phyloP scores from a whole-genome alignment of 1,140 invertebrate species.

The Dreissena polymorpha region DNA sequence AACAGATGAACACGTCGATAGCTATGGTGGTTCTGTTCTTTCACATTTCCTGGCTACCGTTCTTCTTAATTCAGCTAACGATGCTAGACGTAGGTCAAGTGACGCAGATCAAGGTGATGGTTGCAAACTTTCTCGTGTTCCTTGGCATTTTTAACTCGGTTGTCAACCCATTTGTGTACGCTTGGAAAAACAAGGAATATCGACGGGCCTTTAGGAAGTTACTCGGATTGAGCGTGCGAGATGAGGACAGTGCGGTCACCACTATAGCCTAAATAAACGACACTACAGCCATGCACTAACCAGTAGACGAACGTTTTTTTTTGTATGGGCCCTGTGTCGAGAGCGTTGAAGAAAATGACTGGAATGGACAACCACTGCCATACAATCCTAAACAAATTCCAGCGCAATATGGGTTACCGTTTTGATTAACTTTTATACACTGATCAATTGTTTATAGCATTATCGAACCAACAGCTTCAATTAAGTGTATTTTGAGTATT shows the following conservation, averaged over 20 bases:
- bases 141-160: conserved; percentile 59
- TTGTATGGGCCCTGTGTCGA: no score
- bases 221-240: conserved; percentile 30
- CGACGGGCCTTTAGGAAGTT: conserved; percentile 58
- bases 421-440: no score
- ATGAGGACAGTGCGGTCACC: not conserved
- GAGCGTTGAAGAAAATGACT: no score
- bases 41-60: conserved; percentile 61
- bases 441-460: no score
- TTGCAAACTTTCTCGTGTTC: conserved; percentile 60
- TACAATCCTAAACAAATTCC: no score
- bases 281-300: not conserved
- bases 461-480: no score
- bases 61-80: conserved; percentile 54
- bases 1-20: conserved; percentile 46
- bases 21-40: conserved; percentile 58
- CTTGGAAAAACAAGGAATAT: conserved; percentile 61
- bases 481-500: no score
- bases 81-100: conserved; percentile 39
- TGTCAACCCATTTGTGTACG: conserved; percentile 63
- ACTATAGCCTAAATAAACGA: not conserved
- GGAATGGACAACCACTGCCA: no score
- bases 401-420: no score
- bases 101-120: conserved; percentile 26
- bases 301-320: not conserved